Conservation (phyloP, 1,140 invertebrate genomes). For the Pogonomyrmex californicus region DNA sequence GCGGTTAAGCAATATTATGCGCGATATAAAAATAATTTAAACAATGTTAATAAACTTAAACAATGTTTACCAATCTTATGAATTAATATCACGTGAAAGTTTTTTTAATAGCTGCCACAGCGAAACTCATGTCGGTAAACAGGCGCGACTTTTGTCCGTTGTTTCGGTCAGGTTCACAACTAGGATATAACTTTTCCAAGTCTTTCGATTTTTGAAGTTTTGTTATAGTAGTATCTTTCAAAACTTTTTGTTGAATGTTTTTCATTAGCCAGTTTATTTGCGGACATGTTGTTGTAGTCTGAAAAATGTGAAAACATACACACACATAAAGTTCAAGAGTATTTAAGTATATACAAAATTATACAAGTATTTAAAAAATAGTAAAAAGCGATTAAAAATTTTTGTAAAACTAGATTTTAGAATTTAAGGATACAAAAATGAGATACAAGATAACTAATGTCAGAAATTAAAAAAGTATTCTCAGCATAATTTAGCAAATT, state of each 20-base stretch:
- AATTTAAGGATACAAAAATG: not conserved
- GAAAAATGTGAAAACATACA: conserved; percentile 4
- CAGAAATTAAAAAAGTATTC: not conserved
- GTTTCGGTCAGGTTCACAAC: conserved; percentile 21
- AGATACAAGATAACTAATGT: not conserved
- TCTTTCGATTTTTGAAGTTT: conserved; percentile 40
- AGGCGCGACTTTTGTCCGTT: conserved; percentile 5
- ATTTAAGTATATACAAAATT: not conserved
- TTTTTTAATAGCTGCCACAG: conserved; percentile 34
- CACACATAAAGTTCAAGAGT: not conserved
- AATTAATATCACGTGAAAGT: conserved; percentile 11
- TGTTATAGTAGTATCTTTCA: not conserved
- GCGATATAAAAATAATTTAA: not conserved
- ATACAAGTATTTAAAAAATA: not conserved
- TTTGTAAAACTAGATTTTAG: not conserved
- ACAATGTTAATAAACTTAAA: not conserved
- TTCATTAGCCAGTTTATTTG: conserved; percentile 33
- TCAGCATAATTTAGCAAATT: not conserved
- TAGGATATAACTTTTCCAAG: conserved; percentile 41
- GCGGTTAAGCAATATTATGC: not conserved
- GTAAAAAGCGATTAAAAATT: not conserved
- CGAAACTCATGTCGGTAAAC: conserved; percentile 42
- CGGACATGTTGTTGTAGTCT: conserved; percentile 29
- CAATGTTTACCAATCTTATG: conserved; percentile 2
- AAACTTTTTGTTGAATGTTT: conserved; percentile 44